Base-by-base conservation (phyloP, 2,888 invertebrate genomes). In the Drosophila niveifrons region DNA sequence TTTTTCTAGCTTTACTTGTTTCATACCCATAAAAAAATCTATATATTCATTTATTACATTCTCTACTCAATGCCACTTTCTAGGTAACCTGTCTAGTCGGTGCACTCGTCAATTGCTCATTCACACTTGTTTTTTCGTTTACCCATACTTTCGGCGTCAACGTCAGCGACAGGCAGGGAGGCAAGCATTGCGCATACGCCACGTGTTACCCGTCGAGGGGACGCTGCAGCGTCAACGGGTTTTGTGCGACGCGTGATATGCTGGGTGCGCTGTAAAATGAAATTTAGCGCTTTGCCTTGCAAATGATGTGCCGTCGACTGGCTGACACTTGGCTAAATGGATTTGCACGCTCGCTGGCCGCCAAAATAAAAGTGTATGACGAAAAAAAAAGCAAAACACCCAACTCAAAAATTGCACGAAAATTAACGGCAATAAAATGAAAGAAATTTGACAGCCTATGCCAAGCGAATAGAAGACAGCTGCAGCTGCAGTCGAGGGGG, bases 261-360 rank as follows among this genome's bases (percentile, higher is more conserved):
- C 55, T 23, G 23, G 23, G 50, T 29, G 65, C 68, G 81, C 70
- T 84, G 74, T 62, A 74, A 85, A 87, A 85, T 77, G 82, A 87
- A 83, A 87, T 85, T 87, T 85, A 80, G 87, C 80, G 84, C 82
- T 85, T 85, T 87, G 87, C 84, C 82, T 85, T 86, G 88, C 81
- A 86, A 85, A 86, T 85, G 85, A 86, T 86, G 88, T 78, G 78
- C 66, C 65, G 72, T 70, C 48, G 69, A 69, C 66, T 73, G 68
- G 57, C 66, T 86, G 86, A 79, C 82, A 81, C 84, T 75, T 81
- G 84, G 75, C 82, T 86, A 83, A 83, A 83, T 81, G 80, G 83
- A 83, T 83, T 83, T 82, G 80, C 66, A 61, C 69, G 87, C 68
- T 75, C 72, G 64, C 75, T 82, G 82, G 59, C 58, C 72, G 65